Base-by-base conservation (phyloP, 2,888 invertebrate genomes). In the Lamellibrachia columna region DNA sequence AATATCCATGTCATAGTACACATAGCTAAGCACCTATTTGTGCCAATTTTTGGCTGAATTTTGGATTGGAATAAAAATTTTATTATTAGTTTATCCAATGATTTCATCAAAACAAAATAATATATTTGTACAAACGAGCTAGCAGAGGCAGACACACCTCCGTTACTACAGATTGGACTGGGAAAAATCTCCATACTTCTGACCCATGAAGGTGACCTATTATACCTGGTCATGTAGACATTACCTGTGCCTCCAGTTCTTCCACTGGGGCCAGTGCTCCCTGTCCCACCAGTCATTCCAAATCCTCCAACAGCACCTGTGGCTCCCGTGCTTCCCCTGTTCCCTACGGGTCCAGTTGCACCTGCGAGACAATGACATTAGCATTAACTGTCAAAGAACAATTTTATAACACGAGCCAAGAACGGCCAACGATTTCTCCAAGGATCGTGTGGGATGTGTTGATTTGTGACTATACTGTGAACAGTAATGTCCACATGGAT, bases 191-290 rank as follows among this genome's bases (percentile, higher is more conserved):
- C 40, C 40, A 40, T 40, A 40, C 40, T 40, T 40, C 40, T 40
- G 40, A 40, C 40, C 40, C 40, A 40, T 40, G 40, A 40, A 40
- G 40, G 40, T 40, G 40, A 40, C 40, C 40, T 75, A 75, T 22
- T 22, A 11, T n/a, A 15, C n/a, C 22, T 75, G 22, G 75, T 75
- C 15, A 4, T 22, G 15, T 6, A 75, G 22, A 75, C 75, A 22
- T 75, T 75, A 75, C 75, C 75, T 75, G 75, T 75, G 75, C 75
- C 75, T 75, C 75, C 75, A 75, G 75, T 75, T 75, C 22, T 75
- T 75, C 75, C 75, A 15, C n/a, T 15, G 22, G 75, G 75, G n/a
- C 75, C 75, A 22, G 75, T 75, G 6, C n/a, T 6, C 75, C 75
- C 75, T 6, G 75, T 75, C 22, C 75, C 75, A 75, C 75, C 75